Evolutionary conservation across 2,888 invertebrate genomes (phyloP), one percentile per base, ranked within the genome.

Genomic region (Exocentrus adspersus): DNA sequence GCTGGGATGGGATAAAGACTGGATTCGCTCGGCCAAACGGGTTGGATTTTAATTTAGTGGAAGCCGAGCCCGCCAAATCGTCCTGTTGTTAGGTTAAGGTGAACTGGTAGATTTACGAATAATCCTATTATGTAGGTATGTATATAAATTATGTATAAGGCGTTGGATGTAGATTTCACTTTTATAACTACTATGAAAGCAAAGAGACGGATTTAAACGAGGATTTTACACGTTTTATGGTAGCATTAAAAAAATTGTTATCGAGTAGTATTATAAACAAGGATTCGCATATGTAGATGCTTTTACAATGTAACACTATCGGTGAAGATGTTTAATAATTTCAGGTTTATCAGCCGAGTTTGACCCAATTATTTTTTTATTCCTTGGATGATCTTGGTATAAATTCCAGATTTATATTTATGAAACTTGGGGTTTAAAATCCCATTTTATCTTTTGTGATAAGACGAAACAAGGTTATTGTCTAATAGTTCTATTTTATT

Each of bases 1-100:
- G 96, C 10, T 97, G 97, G 97, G 97, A 98, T 78, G 97, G 98
- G 3, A 95, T 98, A 58, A 97, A 97, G 83, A 93, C 93, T 28
- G 97, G 97, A 20, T 94, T 93, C 83, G 89, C 92, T 71, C 84
- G 93, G 72, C 92, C 93, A 19, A 92, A 90, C 69, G 92, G 91
- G 65, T 85, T 92, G 81, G 93, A 94, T 83, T 92, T 92, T 79
- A 93, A 93, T 84, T 85, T 95, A 68, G 89, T 92, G 46, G 95
- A 95, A 83, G 96, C 93, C 0, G 95, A 96, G 82, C 90, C 94
- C 1, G 94, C 94, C 56, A 92, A 92, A 80, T 91, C 92, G 45
- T 91, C 94, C 69, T 97, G 96, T 85, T 97, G 96, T 86, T 94
- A 84, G 53, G 24, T 24, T 51, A 28, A 28, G 16, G 21, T 17